A percentile compares a stretch with the other conserved stretches of the same genome.
These are phyloP conservation scores for Clepsis dumicolana DNA, from an alignment of 2,888 invertebrate genomes.

Conservation along the genomic window DNA sequence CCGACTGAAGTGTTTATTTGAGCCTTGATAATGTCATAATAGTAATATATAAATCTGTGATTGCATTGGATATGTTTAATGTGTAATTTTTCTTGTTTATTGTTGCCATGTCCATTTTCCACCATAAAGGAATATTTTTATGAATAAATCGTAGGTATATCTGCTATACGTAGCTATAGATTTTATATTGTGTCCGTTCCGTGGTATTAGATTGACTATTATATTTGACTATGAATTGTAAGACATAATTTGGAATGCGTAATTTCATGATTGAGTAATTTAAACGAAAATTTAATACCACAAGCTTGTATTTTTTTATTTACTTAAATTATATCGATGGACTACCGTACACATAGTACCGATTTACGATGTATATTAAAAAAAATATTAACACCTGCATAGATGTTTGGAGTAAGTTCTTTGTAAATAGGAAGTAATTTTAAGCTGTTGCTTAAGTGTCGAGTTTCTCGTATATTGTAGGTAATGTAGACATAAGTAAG, in stretches of 20 bases:
- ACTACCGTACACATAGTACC: neutral
- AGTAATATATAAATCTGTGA: neutral
- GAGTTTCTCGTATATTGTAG: slow-evolving; percentile 21
- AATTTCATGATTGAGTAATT: neutral
- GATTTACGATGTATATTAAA: neutral
- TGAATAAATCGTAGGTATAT: slow-evolving; percentile 22
- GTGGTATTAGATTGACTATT: neutral
- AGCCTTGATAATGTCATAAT: neutral
- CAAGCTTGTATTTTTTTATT: neutral
- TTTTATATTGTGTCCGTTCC: slow-evolving; percentile 33
- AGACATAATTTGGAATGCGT: neutral
- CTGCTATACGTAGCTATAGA: slow-evolving; percentile 17
- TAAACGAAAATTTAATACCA: neutral
- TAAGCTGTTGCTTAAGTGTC: neutral
- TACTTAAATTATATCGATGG: neutral
- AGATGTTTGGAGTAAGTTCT: neutral
- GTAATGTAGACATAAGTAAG: slow-evolving; percentile 25
- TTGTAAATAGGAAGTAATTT: slow-evolving; percentile 13
- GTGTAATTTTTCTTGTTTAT: slow-evolving; percentile 7
- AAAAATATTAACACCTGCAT: neutral
- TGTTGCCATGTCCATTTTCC: slow-evolving; percentile 5
- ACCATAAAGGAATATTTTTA: slow-evolving; percentile 4
- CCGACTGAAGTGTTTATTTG: neutral
- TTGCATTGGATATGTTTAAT: slow-evolving; percentile 23
- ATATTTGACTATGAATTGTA: neutral